Evolutionary conservation across 2,797 vertebrate species (phyloP).

Genomic region (Crocodylus rhombifer): DNA sequence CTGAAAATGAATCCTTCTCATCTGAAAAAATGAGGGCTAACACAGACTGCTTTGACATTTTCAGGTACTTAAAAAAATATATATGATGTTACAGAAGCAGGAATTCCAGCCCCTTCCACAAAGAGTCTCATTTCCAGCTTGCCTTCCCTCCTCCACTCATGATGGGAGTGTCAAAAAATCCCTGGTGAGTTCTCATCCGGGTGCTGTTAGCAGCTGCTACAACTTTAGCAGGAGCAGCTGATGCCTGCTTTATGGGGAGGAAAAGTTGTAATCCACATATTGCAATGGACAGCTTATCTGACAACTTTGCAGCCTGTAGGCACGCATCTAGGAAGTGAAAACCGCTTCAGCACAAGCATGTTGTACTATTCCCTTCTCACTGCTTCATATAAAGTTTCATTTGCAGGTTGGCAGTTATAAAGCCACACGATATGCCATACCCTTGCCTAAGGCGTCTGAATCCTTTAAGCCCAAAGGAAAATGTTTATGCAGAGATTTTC

Average conservation of each 20-base stretch:
- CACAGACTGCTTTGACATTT: no score
- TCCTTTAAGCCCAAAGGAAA: neutral
- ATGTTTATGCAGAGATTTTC: neutral
- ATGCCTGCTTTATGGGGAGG: rapidly evolving
- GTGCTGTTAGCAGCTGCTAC: neutral
- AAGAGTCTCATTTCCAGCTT: no score
- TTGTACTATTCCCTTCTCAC: neutral
- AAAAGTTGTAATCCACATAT: neutral
- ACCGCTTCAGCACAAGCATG: neutral
- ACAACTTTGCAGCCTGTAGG: neutral
- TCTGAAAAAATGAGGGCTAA: no score
- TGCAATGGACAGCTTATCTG: rapidly evolving
- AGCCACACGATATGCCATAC: neutral
- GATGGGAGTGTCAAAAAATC: neutral
- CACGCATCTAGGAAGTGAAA: neutral
- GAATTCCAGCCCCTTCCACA: no score
- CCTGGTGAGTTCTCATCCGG: neutral
- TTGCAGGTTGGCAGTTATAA: neutral
- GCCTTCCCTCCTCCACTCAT: no score
- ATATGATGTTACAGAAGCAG: no score
- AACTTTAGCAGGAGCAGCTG: neutral
- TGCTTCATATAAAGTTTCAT: neutral
- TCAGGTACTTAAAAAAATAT: no score
- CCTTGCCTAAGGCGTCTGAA: neutral
- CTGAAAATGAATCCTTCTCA: conserved; percentile 21